Percentiles rank a stretch among this genome's conserved stretches.
These are phyloP conservation scores for Molanna angustata DNA, from an alignment of 2,888 invertebrate species.

Conservation along the genomic window DNA sequence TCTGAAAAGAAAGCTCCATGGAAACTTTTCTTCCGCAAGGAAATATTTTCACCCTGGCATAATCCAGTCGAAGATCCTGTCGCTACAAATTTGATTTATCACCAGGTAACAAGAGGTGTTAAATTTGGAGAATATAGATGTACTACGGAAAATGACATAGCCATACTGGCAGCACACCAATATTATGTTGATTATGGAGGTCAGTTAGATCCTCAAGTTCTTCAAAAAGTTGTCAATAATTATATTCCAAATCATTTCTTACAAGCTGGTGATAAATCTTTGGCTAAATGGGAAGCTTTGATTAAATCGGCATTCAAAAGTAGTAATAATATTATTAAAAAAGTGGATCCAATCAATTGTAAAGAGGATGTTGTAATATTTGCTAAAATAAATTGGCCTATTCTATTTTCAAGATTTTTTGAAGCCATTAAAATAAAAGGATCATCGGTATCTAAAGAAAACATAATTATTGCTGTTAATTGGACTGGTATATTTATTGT, in stretches of 20 bases:
- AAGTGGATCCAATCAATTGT: conserved; percentile 64
- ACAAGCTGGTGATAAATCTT: conserved; percentile 59
- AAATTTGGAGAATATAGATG: conserved; percentile 92
- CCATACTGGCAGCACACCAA: conserved; percentile 86
- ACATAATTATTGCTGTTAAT: conserved; percentile 90
- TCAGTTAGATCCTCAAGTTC: conserved; percentile 62
- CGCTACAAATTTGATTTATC: conserved; percentile 86
- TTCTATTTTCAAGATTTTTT: conserved; percentile 91
- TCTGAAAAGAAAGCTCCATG: conserved; percentile 84
- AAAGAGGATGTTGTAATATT: conserved; percentile 90
- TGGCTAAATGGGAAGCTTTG: conserved; percentile 69
- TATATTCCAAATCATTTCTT: conserved; percentile 80
- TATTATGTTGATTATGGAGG: conserved; percentile 81
- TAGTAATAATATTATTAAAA: conserved; percentile 69
- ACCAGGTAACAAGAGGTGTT: conserved; percentile 82
- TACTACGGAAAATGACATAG: conserved; percentile 77
- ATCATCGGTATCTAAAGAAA: conserved; percentile 62
- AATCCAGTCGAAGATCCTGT: conserved; percentile 77
- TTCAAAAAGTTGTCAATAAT: conserved; percentile 69
- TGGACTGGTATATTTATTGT: conserved; percentile 92
- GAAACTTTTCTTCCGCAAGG: conserved; percentile 83
- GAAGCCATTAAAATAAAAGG: conserved; percentile 81
- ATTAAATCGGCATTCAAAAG: conserved; percentile 69
- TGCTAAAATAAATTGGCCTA: conserved; percentile 90
- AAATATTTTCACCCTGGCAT: conserved; percentile 92